Conservation (phyloP, 2,113 vertebrate species). For the Engraulis encrasicolus region DNA sequence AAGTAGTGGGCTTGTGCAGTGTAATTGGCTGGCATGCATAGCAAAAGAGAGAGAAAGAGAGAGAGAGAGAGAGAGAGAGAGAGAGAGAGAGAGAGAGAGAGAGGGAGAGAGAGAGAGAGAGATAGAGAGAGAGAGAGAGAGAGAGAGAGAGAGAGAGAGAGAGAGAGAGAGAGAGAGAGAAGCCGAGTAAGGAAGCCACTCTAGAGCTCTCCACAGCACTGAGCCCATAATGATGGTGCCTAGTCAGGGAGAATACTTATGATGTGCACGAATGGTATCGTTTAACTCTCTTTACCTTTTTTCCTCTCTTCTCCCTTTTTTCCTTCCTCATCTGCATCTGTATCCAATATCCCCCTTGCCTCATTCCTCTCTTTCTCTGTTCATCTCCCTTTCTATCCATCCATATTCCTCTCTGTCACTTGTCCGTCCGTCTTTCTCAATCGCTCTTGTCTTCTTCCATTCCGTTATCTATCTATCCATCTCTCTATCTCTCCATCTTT, state of each 20-base stretch:
- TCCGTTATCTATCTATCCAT: slow-evolving; percentile 22
- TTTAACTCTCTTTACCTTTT: neutral
- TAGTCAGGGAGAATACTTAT: neutral
- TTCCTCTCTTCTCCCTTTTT: slow-evolving; percentile 6
- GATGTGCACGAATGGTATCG: neutral
- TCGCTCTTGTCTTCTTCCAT: no score
- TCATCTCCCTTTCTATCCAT: neutral
- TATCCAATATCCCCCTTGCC: neutral
- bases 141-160: neutral
- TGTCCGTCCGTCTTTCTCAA: neutral
- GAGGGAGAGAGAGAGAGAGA: neutral
- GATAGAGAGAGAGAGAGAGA: no score
- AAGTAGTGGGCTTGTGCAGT: neutral
- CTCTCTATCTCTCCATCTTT: slow-evolving; percentile 12
- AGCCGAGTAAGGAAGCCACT: neutral
- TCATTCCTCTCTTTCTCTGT: neutral
- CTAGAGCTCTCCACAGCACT: neutral
- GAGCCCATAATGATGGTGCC: neutral
- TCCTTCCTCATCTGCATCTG: neutral
- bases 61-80: neutral
- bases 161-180: neutral
- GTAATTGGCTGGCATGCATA: slow-evolving; percentile 3
- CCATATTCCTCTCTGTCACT: neutral
- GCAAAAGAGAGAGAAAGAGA: neutral
- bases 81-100: neutral